A percentile compares a stretch with the other conserved stretches of the same genome.
phyloP scores from a whole-genome alignment of 1,140 invertebrate species.

The Ceratosolen solmsi region DNA sequence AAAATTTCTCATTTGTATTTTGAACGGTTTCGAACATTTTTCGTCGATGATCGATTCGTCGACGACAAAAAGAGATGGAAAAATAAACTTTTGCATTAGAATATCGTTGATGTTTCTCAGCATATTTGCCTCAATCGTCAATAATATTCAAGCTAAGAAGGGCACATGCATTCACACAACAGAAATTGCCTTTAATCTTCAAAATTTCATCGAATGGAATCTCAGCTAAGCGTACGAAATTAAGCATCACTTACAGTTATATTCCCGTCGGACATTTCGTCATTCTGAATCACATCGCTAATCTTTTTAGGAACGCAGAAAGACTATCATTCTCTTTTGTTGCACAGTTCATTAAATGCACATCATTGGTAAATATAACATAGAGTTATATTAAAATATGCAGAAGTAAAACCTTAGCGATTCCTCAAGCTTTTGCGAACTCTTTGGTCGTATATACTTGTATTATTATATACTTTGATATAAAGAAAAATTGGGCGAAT shows the following conservation, averaged over 20 bases:
- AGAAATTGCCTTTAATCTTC: neutral
- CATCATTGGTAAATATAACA: neutral
- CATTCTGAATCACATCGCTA: neutral
- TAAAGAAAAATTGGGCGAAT: neutral
- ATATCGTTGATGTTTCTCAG: neutral
- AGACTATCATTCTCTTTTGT: slow-evolving; percentile 21
- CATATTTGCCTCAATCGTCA: neutral
- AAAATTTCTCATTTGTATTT: neutral
- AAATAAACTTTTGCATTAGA: neutral
- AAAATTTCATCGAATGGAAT: neutral
- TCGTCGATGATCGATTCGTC: neutral
- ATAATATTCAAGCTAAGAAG: neutral
- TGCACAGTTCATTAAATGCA: neutral
- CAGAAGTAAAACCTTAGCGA: neutral
- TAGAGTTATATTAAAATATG: slow-evolving; percentile 9
- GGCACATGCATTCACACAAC: neutral
- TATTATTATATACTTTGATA: neutral
- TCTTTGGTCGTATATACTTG: slow-evolving; percentile 9
- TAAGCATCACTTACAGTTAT: neutral
- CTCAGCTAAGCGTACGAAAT: slow-evolving; percentile 6
- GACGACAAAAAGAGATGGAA: neutral
- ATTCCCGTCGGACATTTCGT: neutral
- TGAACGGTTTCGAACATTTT: neutral
- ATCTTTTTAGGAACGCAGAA: slow-evolving; percentile 15
- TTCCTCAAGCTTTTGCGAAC: neutral